phyloP scores from a whole-genome alignment of 2,888 invertebrate genomes.

The Cantharis flavilabris region DNA sequence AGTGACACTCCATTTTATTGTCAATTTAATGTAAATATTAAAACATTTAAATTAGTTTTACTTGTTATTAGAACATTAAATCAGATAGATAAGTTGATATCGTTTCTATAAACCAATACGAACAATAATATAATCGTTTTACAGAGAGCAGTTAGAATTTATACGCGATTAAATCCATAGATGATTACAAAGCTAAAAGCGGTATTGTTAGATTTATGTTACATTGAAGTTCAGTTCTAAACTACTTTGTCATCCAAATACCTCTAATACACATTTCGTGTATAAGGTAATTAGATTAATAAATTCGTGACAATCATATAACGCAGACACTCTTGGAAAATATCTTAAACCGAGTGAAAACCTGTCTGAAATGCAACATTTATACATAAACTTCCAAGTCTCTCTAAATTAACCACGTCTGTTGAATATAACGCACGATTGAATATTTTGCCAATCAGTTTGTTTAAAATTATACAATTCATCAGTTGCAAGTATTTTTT shows the following conservation, averaged over 20 bases:
- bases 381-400: background rate
- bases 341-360: background rate
- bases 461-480: background rate
- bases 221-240: slow-evolving; percentile 27
- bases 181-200: slow-evolving; percentile 30
- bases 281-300: slow-evolving; percentile 14
- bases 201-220: slow-evolving; percentile 27
- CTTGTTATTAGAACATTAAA: slow-evolving; percentile 1
- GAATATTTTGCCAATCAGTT: background rate
- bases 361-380: background rate
- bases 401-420: background rate
- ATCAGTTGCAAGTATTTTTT: background rate
- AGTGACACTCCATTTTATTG: background rate
- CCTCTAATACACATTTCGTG: slow-evolving; percentile 21
- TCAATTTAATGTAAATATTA: background rate
- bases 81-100: slow-evolving; percentile 11
- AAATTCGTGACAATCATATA: slow-evolving; percentile 11
- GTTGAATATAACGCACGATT: background rate
- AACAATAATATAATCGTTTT: slow-evolving; percentile 24
- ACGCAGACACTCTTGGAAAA: background rate
- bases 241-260: slow-evolving; percentile 29
- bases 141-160: slow-evolving; percentile 19
- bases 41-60: slow-evolving; percentile 5
- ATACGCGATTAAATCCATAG: slow-evolving; percentile 26
- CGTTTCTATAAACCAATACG: slow-evolving; percentile 22